Evolutionary conservation across 2,797 vertebrate genomes (phyloP).

Genomic region (Tapirus indicus): DNA sequence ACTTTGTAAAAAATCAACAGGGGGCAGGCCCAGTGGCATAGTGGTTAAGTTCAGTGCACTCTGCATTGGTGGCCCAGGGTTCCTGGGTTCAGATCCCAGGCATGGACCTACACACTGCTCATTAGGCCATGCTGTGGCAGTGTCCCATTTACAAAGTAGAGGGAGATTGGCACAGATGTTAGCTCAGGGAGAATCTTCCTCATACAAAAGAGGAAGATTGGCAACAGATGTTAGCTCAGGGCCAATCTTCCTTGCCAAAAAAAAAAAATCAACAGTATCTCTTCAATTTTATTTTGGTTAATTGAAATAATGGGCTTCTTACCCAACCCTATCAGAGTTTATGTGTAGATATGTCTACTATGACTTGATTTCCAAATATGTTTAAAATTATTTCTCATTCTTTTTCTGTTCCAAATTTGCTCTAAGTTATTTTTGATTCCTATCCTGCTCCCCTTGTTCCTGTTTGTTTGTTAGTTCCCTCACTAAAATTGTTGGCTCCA

Average conservation of each 20-base stretch:
- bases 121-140: too few species aligned
- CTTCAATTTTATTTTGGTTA: conserved; percentile 22
- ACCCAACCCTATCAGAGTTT: background rate
- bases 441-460: background rate
- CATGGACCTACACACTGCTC: too few species aligned
- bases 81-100: too few species aligned
- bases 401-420: background rate
- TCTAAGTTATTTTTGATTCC: background rate
- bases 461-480: background rate
- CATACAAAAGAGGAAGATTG: too few species aligned
- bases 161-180: too few species aligned
- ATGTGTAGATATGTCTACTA: background rate
- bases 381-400: conserved; percentile 16
- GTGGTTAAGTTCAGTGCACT: too few species aligned
- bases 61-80: too few species aligned
- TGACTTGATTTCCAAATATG: background rate
- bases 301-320: background rate
- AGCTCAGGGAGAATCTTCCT: too few species aligned
- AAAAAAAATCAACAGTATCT: background rate
- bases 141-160: too few species aligned
- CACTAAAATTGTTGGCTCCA: background rate
- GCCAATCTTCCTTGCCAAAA: too few species aligned
- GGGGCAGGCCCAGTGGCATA: too few species aligned
- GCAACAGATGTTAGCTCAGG: too few species aligned
- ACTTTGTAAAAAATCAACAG: background rate